These are phyloP conservation scores for Pherbina coryleti DNA, from an alignment of 2,888 invertebrate genomes.

Conservation along the genomic window DNA sequence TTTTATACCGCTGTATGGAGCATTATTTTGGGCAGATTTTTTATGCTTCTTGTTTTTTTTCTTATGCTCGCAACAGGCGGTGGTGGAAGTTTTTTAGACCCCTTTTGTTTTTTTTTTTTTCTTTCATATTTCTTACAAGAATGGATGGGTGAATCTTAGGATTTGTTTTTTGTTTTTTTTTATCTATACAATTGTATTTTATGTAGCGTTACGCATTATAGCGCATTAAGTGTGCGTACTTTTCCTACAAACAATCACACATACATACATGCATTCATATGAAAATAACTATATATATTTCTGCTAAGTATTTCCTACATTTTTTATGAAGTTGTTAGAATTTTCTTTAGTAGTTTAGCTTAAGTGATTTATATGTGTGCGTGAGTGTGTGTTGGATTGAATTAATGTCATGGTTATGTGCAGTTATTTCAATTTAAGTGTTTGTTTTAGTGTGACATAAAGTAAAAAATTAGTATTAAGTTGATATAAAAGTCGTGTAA, in stretches of 20 bases:
- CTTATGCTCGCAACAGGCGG: neutral
- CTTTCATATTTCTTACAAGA: slow-evolving; percentile 15
- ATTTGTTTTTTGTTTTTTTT: neutral
- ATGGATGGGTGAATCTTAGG: too few species aligned
- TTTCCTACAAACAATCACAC: too few species aligned
- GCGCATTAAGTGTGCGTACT: slow-evolving; percentile 46
- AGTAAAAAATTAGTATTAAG: neutral
- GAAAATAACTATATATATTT: neutral
- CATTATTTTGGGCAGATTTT: slow-evolving; percentile 21
- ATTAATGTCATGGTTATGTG: neutral
- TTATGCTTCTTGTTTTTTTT: slow-evolving; percentile 33
- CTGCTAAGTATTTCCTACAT: neutral
- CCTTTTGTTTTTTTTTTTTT: slow-evolving; percentile 38
- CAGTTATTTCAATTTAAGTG: neutral
- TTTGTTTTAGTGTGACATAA: slow-evolving; percentile 5
- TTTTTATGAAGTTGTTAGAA: slow-evolving; percentile 33
- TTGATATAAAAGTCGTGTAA: neutral
- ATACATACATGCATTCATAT: too few species aligned
- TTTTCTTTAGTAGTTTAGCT: slow-evolving; percentile 9
- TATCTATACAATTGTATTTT: slow-evolving; percentile 62
- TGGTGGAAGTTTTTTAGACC: neutral
- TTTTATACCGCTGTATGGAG: slow-evolving; percentile 49
- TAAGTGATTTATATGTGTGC: slow-evolving; percentile 20
- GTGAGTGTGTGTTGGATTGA: neutral
- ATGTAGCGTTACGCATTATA: slow-evolving; percentile 65